Base-by-base conservation (phyloP, 2,797 vertebrate species). In the Clamator glandarius region DNA sequence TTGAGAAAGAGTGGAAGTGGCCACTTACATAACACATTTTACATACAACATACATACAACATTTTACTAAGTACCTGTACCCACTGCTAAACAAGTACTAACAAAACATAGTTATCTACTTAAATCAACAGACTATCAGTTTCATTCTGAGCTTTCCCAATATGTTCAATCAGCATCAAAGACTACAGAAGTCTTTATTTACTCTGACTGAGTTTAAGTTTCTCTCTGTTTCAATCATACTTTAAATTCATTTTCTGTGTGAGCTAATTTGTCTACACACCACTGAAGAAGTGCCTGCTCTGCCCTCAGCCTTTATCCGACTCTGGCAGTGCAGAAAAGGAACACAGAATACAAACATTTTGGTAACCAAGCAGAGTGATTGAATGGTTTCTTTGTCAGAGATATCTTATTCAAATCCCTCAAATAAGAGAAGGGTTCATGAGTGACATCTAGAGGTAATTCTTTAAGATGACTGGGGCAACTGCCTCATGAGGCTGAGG, bases 381-480 rank as follows among this genome's bases (percentile, higher is more conserved):
- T 61, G 73, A 75, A 72, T 15, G 62, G 31, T 86, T 93, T 87
- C 59, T 76, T 84, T 59, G 76, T 79, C 77, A 84, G 69, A 88
- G 35, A 48, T 25, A 87, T 84, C 55, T 58, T 29, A 16, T 24
- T 88, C 41, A 81, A 93, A 91, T 69, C 67, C 46, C 63, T 91
- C 6, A 73, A 81, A 58, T 24, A 84, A 91, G 87, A 95, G 62
- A 55, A 93, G 92, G 42, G 94, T 95, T 96, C 93, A 20, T 93
- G 96, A 96, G 91, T 96, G 96, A 96, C 96, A 96, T 91, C 96
- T 96, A 96, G 96, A 96, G 96, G 96, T 84, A 92, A 90, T 57
- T 93, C 59, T 39, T 86, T 48, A 92, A 73, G 94, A 82, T 59
- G 59, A 84, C 87, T 90, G 66, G 69, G 95, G 82, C 58, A 94